Evolutionary conservation across 2,113 vertebrate species (phyloP).

Genomic region (Caracal caracal): DNA sequence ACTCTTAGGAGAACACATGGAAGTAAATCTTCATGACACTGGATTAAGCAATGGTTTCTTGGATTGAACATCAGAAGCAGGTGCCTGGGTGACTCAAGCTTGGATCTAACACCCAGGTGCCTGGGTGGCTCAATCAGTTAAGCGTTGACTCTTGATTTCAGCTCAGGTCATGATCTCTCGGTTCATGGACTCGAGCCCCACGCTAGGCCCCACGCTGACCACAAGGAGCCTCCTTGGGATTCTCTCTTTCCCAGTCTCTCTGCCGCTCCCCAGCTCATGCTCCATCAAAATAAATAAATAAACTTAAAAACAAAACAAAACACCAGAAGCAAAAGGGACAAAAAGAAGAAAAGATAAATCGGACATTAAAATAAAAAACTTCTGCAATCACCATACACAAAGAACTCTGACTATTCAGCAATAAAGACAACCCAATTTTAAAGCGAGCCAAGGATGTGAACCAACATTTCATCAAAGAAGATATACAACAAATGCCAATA

Average conservation of each 20-base stretch:
- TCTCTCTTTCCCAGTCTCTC: no score
- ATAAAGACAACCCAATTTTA: conserved; percentile 16
- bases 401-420: conserved; percentile 7
- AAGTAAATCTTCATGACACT: not conserved
- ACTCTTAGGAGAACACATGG: not conserved
- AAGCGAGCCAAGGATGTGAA: not conserved
- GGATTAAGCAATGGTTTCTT: not conserved
- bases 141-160: no score
- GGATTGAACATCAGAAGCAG: not conserved
- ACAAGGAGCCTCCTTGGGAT: no score
- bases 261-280: no score
- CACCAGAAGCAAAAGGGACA: not conserved
- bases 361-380: not conserved
- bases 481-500: not conserved
- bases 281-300: no score
- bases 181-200: no score
- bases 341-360: not conserved
- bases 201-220: no score
- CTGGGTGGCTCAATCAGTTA: no score
- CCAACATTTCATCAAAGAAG: not conserved
- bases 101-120: no score
- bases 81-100: no score
- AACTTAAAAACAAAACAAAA: not conserved
- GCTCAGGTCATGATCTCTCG: no score
- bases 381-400: not conserved